A percentile compares a stretch with the other conserved stretches of the same genome.
Evolutionary conservation across 2,888 invertebrate genomes (phyloP).

Genomic region (Luperina nickerlii): DNA sequence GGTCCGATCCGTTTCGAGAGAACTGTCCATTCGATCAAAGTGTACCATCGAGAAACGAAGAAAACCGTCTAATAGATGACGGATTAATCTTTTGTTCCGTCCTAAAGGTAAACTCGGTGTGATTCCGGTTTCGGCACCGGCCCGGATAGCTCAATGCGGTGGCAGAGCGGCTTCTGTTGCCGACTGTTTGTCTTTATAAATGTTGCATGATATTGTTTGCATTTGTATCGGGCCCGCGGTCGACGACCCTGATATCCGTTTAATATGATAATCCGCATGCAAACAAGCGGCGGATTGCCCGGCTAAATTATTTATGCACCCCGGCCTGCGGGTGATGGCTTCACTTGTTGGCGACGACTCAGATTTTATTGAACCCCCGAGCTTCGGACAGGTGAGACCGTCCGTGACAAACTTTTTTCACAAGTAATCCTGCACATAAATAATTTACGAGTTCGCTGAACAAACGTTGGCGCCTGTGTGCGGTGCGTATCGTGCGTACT

Average conservation of each 20-base stretch:
- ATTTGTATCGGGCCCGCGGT: constrained; percentile 82
- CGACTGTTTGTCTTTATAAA: constrained; percentile 83
- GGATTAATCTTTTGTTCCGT: constrained; percentile 30
- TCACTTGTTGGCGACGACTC: constrained; percentile 80
- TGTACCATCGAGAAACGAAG: constrained; percentile 33
- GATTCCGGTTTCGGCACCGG: constrained; percentile 35
- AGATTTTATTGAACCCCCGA: constrained; percentile 83
- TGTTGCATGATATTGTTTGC: constrained; percentile 88
- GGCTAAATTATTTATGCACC: constrained; percentile 89
- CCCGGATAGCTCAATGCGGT: constrained; percentile 49
- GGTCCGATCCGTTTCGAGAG: constrained; percentile 31
- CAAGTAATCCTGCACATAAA: constrained; percentile 73
- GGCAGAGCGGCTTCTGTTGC: constrained; percentile 63
- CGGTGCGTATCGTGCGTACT: constrained; percentile 36
- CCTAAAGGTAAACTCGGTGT: constrained; percentile 28
- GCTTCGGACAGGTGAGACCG: constrained; percentile 77
- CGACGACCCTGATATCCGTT: constrained; percentile 88
- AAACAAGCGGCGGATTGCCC: constrained; percentile 89
- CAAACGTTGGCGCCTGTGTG: constrained; percentile 57
- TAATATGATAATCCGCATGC: constrained; percentile 90
- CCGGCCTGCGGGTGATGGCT: constrained; percentile 85
- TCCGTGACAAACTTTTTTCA: constrained; percentile 73
- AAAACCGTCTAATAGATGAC: constrained; percentile 32
- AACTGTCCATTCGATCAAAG: constrained; percentile 44
- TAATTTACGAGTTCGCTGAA: constrained; percentile 70